Evolutionary conservation across 2,888 invertebrate genomes (phyloP).

Genomic region (Ferdinandea cuprea): DNA sequence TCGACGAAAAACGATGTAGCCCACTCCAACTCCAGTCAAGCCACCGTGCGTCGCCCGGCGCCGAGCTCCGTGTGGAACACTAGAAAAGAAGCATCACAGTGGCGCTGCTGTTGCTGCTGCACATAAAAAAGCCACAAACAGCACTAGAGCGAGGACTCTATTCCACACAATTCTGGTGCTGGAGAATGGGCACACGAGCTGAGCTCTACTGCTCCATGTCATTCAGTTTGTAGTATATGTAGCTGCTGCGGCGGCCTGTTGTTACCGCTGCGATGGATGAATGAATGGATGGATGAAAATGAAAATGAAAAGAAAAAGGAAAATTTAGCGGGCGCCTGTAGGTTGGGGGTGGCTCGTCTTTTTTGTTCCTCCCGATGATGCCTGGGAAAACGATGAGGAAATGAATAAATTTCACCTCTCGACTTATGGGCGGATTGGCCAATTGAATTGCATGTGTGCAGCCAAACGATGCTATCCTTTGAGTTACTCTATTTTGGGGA

Average conservation of each 20-base stretch:
- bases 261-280: conserved; percentile 22
- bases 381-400: conserved; percentile 70
- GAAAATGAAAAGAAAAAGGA: conserved; percentile 63
- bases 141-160: conserved; percentile 65
- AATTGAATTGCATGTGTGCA: conserved; percentile 74
- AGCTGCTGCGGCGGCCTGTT: conserved; percentile 15
- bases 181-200: conserved; percentile 21
- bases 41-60: too few species aligned
- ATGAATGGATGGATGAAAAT: conserved; percentile 63
- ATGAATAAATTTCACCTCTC: conserved; percentile 75
- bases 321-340: conserved; percentile 52
- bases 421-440: conserved; percentile 74
- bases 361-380: conserved; percentile 20
- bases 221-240: conserved; percentile 27
- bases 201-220: conserved; percentile 42
- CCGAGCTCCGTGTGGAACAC: conserved; percentile 8
- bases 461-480: conserved; percentile 68
- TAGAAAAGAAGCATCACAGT: conserved; percentile 39
- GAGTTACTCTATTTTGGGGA: conserved; percentile 69
- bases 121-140: conserved; percentile 70
- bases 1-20: conserved; percentile 49
- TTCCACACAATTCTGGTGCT: conserved; percentile 52
- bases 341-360: conserved; percentile 48
- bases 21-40: too few species aligned
- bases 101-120: conserved; percentile 18